Base-by-base conservation (phyloP, 2,113 vertebrate genomes). In the Elgaria multicarinata region DNA sequence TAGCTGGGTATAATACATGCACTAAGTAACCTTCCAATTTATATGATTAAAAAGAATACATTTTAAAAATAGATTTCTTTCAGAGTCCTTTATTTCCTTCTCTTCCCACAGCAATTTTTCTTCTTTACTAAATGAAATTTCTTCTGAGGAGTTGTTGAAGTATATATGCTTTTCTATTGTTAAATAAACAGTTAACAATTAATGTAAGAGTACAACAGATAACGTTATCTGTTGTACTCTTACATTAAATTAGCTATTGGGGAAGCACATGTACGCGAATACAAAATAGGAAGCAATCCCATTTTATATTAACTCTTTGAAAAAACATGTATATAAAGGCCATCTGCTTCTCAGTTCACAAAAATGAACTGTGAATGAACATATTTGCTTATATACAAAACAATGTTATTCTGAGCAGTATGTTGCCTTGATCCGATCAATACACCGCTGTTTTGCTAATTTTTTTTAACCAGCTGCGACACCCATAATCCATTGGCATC, bases 401-500 rank as follows among this genome's bases (percentile, higher is more conserved):
- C 9, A 44, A 64, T 87, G 62, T 58, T 14, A 82, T 8, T 58
- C 5, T n/a, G 33, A 79, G 64, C 2, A 0, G 87, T 2, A 36
- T 14, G 84, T 55, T 5, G 46, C 33, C 9, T 12, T 0, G n/a
- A 64, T 33, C n/a, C n/a, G 79, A 2, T 83, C 42, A 78, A 26
- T 22, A 58, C 0, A 0, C 13, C 85, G 31, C 46, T 2, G 83
- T 89, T 91, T 76, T 24, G 24, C 62, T 18, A 39, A n/a, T 2
- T 62, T 26, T 67, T 85, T 86, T 90, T 44, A 88, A 85, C 2
- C 69, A 74, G 20, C 13, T 42, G 86, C 96, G 93, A 79, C 88
- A 91, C 74, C 82, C 90, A 95, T 93, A 93, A 95, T 94, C 89
- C 92, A 92, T 0, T 0, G 46, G 85, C 64, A 90, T 83, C 91